phyloP scores from a whole-genome alignment of 2,888 invertebrate genomes.

The Acrobeloides nanus region DNA sequence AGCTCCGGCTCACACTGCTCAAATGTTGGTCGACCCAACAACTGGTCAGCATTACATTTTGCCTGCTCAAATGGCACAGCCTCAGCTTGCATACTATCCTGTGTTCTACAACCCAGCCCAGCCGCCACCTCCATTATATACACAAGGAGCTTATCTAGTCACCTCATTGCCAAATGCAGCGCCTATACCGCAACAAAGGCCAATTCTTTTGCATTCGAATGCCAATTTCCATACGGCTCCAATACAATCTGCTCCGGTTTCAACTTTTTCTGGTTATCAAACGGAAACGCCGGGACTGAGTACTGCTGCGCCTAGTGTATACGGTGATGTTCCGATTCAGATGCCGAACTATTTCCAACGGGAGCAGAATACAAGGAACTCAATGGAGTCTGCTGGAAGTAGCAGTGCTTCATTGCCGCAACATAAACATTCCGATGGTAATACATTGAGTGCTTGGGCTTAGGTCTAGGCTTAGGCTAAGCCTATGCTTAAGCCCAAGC shows the following conservation, averaged over 20 bases:
- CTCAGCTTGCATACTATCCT: conserved; percentile 21
- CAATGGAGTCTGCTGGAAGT: no score
- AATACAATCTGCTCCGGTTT: conserved; percentile 1
- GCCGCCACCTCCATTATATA: conserved; percentile 7
- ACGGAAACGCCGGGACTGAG: background rate
- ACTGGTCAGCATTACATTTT: conserved; percentile 26
- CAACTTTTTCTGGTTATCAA: background rate
- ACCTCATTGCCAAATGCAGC: conserved; percentile 1
- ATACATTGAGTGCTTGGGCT: conserved; percentile 5
- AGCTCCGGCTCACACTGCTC: no score
- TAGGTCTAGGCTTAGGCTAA: no score
- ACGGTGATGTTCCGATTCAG: no score
- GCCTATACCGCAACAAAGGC: conserved; percentile 4
- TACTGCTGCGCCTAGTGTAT: no score
- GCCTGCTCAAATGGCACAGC: conserved; percentile 15
- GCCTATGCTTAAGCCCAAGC: no score
- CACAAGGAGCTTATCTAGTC: conserved; percentile 3
- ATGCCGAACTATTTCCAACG: no score
- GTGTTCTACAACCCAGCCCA: conserved; percentile 20
- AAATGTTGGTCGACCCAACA: conserved; percentile 27
- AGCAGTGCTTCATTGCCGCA: no score
- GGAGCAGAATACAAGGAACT: no score
- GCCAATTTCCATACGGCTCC: conserved; percentile 5
- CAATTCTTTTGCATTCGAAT: background rate
- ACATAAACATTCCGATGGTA: no score